A percentile compares a stretch with the other conserved stretches of the same genome.
Evolutionary conservation across 2,113 vertebrate genomes (phyloP).

Genomic region (Empidonax traillii): DNA sequence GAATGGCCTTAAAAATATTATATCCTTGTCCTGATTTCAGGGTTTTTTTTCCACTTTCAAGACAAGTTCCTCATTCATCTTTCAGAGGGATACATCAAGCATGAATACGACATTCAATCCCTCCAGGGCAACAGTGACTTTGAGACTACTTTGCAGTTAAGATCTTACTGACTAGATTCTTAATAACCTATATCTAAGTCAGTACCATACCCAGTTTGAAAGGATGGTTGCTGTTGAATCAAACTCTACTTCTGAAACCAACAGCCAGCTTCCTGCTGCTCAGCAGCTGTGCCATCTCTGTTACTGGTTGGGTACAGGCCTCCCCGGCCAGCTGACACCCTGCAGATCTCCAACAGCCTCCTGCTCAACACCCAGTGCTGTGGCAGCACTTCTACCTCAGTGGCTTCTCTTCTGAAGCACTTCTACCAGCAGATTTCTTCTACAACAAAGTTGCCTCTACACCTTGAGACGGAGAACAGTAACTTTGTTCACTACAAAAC

Average conservation of each 20-base stretch:
- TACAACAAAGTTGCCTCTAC: not conserved
- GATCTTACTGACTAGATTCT: not conserved
- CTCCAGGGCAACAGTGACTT: not conserved
- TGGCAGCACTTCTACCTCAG: not conserved
- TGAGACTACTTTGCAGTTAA: not conserved
- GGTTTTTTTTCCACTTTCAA: not conserved
- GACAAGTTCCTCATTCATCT: not conserved
- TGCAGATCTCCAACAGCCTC: not conserved
- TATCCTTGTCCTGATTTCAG: not conserved
- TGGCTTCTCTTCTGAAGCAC: not conserved
- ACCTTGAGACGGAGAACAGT: not conserved
- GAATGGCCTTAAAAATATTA: not conserved
- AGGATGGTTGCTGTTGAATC: not conserved
- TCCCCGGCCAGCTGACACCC: not conserved
- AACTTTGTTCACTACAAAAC: not conserved
- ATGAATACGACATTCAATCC: not conserved
- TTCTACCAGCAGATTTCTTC: not conserved
- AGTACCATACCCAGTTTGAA: not conserved
- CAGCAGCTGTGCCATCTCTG: not conserved
- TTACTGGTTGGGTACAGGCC: not conserved
- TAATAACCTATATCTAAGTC: not conserved
- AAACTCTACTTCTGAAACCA: not conserved
- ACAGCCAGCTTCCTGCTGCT: not conserved
- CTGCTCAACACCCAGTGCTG: not conserved
- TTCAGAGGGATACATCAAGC: not conserved